Conservation (phyloP, 53 echinoderm and acorn worm genomes). For the Paracentrotus lividus region DNA sequence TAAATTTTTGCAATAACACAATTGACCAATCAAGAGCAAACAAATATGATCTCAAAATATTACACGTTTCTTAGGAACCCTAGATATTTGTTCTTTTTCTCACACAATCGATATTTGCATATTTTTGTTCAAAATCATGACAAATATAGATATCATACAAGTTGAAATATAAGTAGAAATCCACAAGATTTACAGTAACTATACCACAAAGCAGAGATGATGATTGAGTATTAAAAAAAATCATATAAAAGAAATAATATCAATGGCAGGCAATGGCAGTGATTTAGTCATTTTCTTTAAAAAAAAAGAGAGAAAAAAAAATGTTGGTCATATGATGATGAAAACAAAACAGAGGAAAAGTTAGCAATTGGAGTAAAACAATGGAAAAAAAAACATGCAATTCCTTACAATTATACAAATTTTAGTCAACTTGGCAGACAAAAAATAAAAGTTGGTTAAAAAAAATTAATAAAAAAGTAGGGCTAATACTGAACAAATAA, state of each 20-base stretch:
- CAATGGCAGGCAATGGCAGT: slow-evolving; percentile 30
- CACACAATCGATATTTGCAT: not conserved
- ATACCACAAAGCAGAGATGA: slow-evolving; percentile 8
- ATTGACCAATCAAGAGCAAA: not conserved
- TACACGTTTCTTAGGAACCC: not conserved
- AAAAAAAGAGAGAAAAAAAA: no score
- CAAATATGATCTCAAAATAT: not conserved
- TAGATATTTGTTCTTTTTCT: not conserved
- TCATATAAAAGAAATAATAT: not conserved
- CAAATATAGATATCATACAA: slow-evolving; percentile 1
- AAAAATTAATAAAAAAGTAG: no score
- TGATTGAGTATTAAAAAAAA: not conserved
- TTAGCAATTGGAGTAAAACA: no score
- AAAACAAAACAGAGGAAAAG: no score
- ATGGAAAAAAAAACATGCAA: no score
- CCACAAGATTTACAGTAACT: not conserved
- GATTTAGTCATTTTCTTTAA: not conserved
- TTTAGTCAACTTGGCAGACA: no score
- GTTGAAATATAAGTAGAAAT: not conserved
- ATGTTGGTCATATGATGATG: not conserved
- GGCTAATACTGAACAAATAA: not conserved
- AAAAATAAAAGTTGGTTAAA: no score
- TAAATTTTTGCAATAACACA: not conserved
- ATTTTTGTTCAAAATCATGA: not conserved
- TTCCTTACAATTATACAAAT: no score